Evolutionary conservation across 2,113 vertebrate species (phyloP).

Genomic region (Morone saxatilis): DNA sequence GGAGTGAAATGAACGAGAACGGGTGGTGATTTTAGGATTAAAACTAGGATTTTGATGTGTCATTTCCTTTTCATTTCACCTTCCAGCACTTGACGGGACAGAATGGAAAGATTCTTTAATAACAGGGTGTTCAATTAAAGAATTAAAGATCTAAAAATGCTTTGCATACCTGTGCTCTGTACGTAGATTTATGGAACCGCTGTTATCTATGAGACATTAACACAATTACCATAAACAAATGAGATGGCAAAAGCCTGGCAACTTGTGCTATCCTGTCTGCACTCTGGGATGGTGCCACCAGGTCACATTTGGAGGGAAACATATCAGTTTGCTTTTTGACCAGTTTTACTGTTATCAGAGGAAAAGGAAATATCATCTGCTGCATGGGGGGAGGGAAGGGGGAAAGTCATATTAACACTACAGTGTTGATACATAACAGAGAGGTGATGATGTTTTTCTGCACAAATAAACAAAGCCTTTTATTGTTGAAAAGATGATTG

Average conservation of each 20-base stretch:
- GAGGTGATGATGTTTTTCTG: too few relatives aligned
- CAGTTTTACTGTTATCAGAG: background rate
- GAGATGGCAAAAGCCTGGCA: background rate
- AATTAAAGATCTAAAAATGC: background rate
- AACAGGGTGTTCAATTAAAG: background rate
- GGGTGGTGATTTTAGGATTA: background rate
- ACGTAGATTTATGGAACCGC: background rate
- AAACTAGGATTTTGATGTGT: background rate
- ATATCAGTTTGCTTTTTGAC: background rate
- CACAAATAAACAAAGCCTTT: too few relatives aligned
- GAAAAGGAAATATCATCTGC: background rate
- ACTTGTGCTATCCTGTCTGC: background rate
- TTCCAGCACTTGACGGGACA: background rate
- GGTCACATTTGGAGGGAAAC: background rate
- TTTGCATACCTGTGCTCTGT: background rate
- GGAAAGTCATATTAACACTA: background rate
- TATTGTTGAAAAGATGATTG: background rate
- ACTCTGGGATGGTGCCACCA: background rate
- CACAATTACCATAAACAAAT: background rate
- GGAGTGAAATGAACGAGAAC: too few relatives aligned
- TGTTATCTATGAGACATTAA: background rate
- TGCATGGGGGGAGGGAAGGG: background rate
- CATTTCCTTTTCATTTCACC: background rate
- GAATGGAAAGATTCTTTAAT: background rate
- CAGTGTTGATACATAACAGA: background rate